Evolutionary conservation across 1,140 invertebrate genomes (phyloP).

Genomic region (Lutraria rhynchaena): DNA sequence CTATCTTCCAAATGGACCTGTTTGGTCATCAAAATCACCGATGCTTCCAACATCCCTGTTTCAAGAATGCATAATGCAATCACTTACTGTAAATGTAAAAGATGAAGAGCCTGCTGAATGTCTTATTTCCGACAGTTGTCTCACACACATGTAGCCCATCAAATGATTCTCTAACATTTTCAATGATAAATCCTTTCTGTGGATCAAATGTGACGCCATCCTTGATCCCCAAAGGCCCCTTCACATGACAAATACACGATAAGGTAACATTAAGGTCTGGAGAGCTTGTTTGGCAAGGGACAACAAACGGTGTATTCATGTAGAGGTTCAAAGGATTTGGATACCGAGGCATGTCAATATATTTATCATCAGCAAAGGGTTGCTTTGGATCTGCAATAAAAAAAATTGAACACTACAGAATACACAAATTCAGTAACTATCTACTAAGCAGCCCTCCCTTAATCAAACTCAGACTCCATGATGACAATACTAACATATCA

Average conservation of each 20-base stretch:
- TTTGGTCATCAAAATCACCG: too few relatives aligned
- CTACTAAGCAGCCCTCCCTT: too few relatives aligned
- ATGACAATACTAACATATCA: too few relatives aligned
- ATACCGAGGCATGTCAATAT: conserved; percentile 13
- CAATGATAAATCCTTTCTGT: conserved; percentile 17
- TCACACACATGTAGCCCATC: conserved; percentile 36
- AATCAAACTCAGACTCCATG: too few relatives aligned
- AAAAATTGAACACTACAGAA: too few relatives aligned
- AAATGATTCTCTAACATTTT: background rate
- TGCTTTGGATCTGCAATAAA: conserved; percentile 17
- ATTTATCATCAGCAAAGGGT: conserved; percentile 29
- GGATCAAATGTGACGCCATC: conserved; percentile 39
- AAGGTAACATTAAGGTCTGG: conserved; percentile 21
- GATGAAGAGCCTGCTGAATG: background rate
- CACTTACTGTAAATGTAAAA: too few relatives aligned
- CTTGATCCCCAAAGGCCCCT: background rate
- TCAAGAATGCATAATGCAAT: too few relatives aligned
- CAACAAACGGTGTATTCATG: background rate
- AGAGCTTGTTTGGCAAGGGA: conserved; percentile 22
- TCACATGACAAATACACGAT: background rate
- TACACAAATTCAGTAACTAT: too few relatives aligned
- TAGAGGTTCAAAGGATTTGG: conserved; percentile 20
- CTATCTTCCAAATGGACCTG: too few relatives aligned
- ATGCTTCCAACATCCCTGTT: too few relatives aligned
- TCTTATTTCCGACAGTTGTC: background rate